A percentile compares a stretch with the other conserved stretches of the same genome.
Evolutionary conservation across 92 coral and sea anemone species (phyloP).

Genomic region (Nematostella vectensis): DNA sequence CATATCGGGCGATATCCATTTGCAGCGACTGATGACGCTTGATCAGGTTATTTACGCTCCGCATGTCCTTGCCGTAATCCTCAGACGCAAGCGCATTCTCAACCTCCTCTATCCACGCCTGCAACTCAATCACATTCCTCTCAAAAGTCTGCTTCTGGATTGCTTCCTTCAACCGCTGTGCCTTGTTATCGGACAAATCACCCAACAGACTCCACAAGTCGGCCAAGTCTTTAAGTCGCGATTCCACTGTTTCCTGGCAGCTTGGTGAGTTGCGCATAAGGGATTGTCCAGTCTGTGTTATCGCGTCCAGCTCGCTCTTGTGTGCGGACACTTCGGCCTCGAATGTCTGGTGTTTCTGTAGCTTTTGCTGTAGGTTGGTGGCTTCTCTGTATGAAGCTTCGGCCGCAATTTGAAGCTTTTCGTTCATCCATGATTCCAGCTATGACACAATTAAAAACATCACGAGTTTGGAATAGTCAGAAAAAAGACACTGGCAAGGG

Average conservation of each 20-base stretch:
- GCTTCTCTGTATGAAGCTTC: slow-evolving; percentile 93
- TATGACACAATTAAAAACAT: slow-evolving; percentile 13
- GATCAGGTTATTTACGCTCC: slow-evolving; percentile 54
- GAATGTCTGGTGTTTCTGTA: slow-evolving; percentile 87
- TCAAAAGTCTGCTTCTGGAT: slow-evolving; percentile 84
- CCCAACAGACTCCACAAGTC: slow-evolving; percentile 80
- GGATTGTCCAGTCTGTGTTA: slow-evolving; percentile 47
- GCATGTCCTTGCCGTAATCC: slow-evolving; percentile 80
- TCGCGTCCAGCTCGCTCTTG: slow-evolving; percentile 68
- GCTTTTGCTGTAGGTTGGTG: slow-evolving; percentile 65
- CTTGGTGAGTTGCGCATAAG: slow-evolving; percentile 35
- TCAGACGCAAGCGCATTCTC: slow-evolving; percentile 50
- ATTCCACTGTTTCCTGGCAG: slow-evolving; percentile 59
- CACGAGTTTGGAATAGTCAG: too few relatives aligned
- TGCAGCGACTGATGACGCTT: slow-evolving; percentile 70
- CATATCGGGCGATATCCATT: slow-evolving; percentile 59
- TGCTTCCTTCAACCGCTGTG: slow-evolving; percentile 76
- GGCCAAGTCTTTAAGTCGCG: slow-evolving; percentile 63
- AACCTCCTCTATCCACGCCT: slow-evolving; percentile 71
- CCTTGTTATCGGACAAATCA: slow-evolving; percentile 62
- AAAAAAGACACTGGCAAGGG: too few relatives aligned
- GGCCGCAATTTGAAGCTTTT: slow-evolving; percentile 73
- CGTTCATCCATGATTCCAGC: slow-evolving; percentile 94
- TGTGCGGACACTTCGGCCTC: slow-evolving; percentile 88
- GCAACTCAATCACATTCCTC: slow-evolving; percentile 75